These are phyloP conservation scores for Clarias laeviceps DNA, from an alignment of 2,797 vertebrate species.

Conservation along the genomic window DNA sequence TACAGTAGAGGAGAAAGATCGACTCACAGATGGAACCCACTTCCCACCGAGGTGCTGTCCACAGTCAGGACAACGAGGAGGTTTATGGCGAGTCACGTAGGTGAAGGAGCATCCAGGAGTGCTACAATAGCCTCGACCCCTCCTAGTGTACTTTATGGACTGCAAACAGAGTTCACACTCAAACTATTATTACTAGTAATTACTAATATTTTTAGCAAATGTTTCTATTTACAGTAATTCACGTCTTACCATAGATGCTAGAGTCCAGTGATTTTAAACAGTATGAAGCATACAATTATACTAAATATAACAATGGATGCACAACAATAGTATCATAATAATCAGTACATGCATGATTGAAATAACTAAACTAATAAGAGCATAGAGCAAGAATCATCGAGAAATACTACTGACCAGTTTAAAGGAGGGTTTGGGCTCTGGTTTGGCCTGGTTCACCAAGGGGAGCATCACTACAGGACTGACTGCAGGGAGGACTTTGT, in stretches of 20 bases:
- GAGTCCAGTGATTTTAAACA: neutral
- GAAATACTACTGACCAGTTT: constrained; percentile 83
- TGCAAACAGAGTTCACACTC: constrained; percentile 60
- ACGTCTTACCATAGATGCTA: neutral
- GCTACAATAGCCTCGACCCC: constrained; percentile 90
- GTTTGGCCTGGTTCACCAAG: constrained; percentile 77
- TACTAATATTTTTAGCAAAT: too few species aligned
- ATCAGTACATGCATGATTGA: neutral
- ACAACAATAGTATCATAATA: neutral
- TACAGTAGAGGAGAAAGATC: neutral
- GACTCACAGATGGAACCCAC: constrained; percentile 85
- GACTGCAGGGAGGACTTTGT: constrained; percentile 72
- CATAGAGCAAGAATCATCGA: neutral
- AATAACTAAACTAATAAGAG: neutral
- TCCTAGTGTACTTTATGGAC: constrained; percentile 92
- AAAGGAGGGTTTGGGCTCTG: constrained; percentile 81
- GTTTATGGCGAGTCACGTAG: constrained; percentile 96
- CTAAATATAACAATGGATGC: neutral
- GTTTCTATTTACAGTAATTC: neutral
- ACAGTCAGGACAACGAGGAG: constrained; percentile 88
- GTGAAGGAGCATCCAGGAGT: constrained; percentile 89
- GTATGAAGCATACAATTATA: neutral
- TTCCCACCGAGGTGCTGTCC: constrained; percentile 92
- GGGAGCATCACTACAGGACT: constrained; percentile 89
- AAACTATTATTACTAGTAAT: too few species aligned